A percentile compares a stretch with the other conserved stretches of the same genome.
These are phyloP conservation scores for Diorhabda elongata DNA, from an alignment of 1,140 invertebrate species.

Conservation along the genomic window DNA sequence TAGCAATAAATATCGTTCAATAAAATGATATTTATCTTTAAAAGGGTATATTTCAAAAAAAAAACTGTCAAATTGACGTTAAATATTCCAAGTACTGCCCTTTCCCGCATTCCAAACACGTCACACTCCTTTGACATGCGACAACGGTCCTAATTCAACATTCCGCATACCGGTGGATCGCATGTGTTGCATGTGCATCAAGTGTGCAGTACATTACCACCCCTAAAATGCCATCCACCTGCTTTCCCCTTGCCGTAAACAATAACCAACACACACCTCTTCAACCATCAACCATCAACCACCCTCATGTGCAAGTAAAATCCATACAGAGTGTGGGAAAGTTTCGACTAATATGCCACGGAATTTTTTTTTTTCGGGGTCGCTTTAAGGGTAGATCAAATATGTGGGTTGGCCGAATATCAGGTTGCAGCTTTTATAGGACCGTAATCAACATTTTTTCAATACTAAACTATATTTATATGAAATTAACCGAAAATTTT, in stretches of 20 bases:
- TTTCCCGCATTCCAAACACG: neutral
- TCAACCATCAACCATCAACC: constrained; percentile 10
- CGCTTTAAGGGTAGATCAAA: neutral
- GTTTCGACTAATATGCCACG: constrained; percentile 16
- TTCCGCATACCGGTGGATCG: constrained; percentile 8
- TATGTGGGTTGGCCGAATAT: neutral
- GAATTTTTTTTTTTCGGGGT: constrained; percentile 4
- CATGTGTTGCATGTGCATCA: constrained; percentile 12
- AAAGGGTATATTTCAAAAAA: too few relatives aligned
- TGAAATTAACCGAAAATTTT: too few relatives aligned
- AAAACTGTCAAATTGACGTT: too few relatives aligned
- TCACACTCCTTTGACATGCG: neutral
- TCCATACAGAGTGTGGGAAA: constrained; percentile 20
- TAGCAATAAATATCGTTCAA: too few relatives aligned
- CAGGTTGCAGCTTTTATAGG: constrained; percentile 5
- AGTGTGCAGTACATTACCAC: constrained; percentile 15
- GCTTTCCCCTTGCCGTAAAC: constrained; percentile 12
- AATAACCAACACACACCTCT: constrained; percentile 10
- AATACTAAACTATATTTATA: neutral
- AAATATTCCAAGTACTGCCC: neutral
- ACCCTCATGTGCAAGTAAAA: constrained; percentile 9
- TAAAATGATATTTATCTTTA: too few relatives aligned
- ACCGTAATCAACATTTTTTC: neutral
- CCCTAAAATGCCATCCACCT: constrained; percentile 14
- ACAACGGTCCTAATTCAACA: constrained; percentile 4